A percentile compares a stretch with the other conserved stretches of the same genome.
Evolutionary conservation across 1,140 invertebrate genomes (phyloP).

Genomic region (Gonioctena quinquepunctata): DNA sequence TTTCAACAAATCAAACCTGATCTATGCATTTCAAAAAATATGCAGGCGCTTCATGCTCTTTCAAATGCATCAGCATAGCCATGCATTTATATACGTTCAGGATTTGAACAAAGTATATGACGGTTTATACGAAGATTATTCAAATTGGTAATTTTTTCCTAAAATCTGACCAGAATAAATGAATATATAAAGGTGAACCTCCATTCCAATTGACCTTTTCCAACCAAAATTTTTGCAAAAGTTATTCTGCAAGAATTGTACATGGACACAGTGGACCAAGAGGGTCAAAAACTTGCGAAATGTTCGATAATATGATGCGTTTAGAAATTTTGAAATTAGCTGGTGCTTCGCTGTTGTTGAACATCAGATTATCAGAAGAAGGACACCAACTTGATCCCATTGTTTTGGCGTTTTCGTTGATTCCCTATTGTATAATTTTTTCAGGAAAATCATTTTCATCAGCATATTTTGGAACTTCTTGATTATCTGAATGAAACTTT

Average conservation of each 20-base stretch:
- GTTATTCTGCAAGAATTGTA: constrained; percentile 50
- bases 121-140: constrained; percentile 2
- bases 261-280: constrained; percentile 52
- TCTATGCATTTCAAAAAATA: no score
- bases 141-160: background rate
- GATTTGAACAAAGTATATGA: constrained; percentile 1
- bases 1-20: no score
- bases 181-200: constrained; percentile 30
- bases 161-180: background rate
- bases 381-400: no score
- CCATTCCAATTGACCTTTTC: constrained; percentile 53
- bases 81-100: constrained; percentile 3
- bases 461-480: no score
- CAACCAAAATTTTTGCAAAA: constrained; percentile 53
- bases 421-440: no score
- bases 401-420: no score
- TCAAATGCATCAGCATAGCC: no score
- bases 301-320: constrained; percentile 14
- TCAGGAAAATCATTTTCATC: no score
- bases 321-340: constrained; percentile 45
- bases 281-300: constrained; percentile 55
- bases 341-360: no score
- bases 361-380: no score
- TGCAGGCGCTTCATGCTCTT: no score
- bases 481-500: no score